Base-by-base conservation (phyloP, 2,797 vertebrate genomes). In the Pristis pectinata region DNA sequence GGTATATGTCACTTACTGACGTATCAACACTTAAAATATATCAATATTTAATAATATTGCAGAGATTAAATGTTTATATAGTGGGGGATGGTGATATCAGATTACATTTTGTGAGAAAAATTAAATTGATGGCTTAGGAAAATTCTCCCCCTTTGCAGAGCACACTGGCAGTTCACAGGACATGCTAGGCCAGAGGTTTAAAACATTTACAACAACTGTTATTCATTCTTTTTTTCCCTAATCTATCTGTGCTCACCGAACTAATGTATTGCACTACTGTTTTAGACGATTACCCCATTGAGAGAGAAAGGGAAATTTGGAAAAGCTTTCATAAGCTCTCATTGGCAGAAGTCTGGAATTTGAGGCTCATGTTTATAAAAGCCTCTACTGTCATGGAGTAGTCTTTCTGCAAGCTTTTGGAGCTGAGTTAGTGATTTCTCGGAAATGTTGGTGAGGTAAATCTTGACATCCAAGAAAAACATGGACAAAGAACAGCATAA, bases 261-360 rank as follows among this genome's bases (percentile, higher is more conserved):
- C 15, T n/a, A 89, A 61, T 22, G 53, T 53, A 87, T 56, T 87
- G 27, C 87, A 53, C 49, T 87, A 49, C 83, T 56, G 83, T 56
- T 87, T 15, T 37, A 61, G 44, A 72, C 64, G 93, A 72, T 72
- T 70, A 70, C 24, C 10, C n/a, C 37, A 70, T 67, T 27, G 19
- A 70, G 37, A 93, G 64, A 49, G 56, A 70, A 70, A 72, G 7
- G 44, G n/a, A 59, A 34, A 93, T 72, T 93, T 93, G 91, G 22
- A 49, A 70, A 27, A 44, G 22, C 91, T 41, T 67, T 93, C 19
- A 93, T 27, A 27, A 44, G 22, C 91, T 41, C 67, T 93, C 19
- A 93, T 27, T 27, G 22, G 22, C 37, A 93, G 37, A 93, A 93
- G 41, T 93, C 93, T 70, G n/a, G n/a, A 91, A 93, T 49, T 89